Base-by-base conservation (phyloP, 2,797 vertebrate species). In the Parauchenoglanis punctatus region DNA sequence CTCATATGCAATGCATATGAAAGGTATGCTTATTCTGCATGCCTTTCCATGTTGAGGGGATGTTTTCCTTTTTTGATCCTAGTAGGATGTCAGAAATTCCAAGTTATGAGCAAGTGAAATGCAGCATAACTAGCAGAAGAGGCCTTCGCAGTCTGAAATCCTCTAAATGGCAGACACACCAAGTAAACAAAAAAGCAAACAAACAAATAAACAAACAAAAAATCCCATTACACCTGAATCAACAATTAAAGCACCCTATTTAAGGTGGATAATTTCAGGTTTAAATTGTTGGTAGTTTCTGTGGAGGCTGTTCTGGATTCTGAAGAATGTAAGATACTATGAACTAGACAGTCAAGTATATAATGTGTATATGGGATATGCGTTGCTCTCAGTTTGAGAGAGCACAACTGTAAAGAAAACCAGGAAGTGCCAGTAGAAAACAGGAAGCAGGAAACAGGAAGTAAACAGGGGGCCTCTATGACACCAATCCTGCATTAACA, bases 391-490 rank as follows among this genome's bases (percentile, higher is more conserved):
- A 11, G 44, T 49, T 12, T 25, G 11, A 49, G 70, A 73, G 23
- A n/a, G 20, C 20, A 17, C 15, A 54, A 54, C 73, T 54, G 52
- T 3, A 35, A 56, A 77, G 49, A 28, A 31, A 54, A 18, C 5
- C 46, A 54, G 75, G 49, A 77, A 77, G 23, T 49, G 44, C 15
- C 49, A 56, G 17, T 11, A 75, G 46, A 52, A 13, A 75, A 49
- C 6, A 81, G 13, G 35, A 61, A 81, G 31, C 78, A 81, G 78
- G 18, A n/a, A 61, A 81, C 54, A 81, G 78, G 35, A 81, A 40
- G 40, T 59, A 81, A 81, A 61, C 78, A 81, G 5, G 31, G 35
- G 18, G 31, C 8, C 35, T 44, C 28, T 35, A 40, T 54, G 46
- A 59, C 77, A 81, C 56, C 18, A 61, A 81, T 1, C 1, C 15